phyloP scores from a whole-genome alignment of 2,797 vertebrate genomes.

The Lithobates sylvaticus region DNA sequence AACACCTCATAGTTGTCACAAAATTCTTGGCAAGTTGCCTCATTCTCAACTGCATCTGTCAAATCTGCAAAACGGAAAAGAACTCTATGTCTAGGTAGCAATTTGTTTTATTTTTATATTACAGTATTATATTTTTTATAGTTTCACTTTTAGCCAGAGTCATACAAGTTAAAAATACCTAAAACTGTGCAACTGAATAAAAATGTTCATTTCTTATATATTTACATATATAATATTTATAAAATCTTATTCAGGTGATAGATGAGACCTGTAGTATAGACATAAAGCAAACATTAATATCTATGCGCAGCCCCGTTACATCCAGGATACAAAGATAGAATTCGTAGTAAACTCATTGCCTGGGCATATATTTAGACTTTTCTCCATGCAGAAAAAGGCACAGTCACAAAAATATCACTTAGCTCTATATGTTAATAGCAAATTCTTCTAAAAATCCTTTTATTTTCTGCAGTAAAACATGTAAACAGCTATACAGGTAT shows the following conservation, averaged over 20 bases:
- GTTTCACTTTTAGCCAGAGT: too few species aligned
- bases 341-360: neutral
- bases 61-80: too few species aligned
- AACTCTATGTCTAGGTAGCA: neutral
- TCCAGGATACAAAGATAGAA: neutral
- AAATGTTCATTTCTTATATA: too few species aligned
- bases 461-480: neutral
- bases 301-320: neutral
- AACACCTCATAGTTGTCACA: neutral
- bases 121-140: too few species aligned
- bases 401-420: slow-evolving; percentile 27
- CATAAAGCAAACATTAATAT: slow-evolving; percentile 8
- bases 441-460: slow-evolving; percentile 9
- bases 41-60: neutral
- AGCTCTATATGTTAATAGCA: slow-evolving; percentile 5
- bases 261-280: neutral
- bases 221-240: too few species aligned
- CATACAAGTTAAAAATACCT: too few species aligned
- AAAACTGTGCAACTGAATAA: too few species aligned
- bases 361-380: neutral
- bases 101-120: too few species aligned
- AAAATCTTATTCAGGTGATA: neutral
- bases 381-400: slow-evolving; percentile 27
- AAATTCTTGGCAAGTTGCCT: neutral
- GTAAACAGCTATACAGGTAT: neutral